Percentiles rank a stretch among this genome's conserved stretches.
phyloP scores from a whole-genome alignment of 2,113 vertebrate species.

The Oncorhynchus masou region DNA sequence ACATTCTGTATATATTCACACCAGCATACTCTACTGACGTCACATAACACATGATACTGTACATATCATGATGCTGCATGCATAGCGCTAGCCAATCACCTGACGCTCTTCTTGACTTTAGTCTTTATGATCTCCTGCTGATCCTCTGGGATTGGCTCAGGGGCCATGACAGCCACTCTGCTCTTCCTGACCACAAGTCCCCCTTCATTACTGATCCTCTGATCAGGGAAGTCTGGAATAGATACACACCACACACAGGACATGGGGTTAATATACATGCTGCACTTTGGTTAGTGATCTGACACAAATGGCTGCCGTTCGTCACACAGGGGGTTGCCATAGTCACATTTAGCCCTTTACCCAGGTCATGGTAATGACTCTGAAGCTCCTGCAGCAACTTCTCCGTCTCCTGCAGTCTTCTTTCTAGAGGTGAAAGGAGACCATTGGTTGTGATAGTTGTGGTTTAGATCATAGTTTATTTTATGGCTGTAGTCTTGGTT shows the following conservation, averaged over 20 bases:
- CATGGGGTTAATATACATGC: not conserved
- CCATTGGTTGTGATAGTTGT: too few species aligned
- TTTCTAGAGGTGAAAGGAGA: conserved; percentile 45
- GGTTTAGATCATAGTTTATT: too few species aligned
- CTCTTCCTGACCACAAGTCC: conserved; percentile 60
- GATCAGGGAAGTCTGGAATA: conserved; percentile 54
- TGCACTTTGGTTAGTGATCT: too few species aligned
- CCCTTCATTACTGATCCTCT: conserved; percentile 40
- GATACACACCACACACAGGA: not conserved
- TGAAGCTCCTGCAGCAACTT: conserved; percentile 65
- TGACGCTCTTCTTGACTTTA: conserved; percentile 62
- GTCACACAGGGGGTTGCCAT: too few species aligned
- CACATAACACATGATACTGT: not conserved
- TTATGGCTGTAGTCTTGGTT: too few species aligned
- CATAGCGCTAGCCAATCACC: conserved; percentile 51
- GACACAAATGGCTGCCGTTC: too few species aligned
- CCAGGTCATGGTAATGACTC: conserved; percentile 61
- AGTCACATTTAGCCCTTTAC: conserved; percentile 45
- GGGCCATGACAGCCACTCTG: conserved; percentile 68
- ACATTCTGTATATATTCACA: too few species aligned
- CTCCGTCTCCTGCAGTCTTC: conserved; percentile 71
- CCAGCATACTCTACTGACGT: too few species aligned
- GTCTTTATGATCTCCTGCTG: conserved; percentile 51
- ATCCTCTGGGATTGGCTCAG: conserved; percentile 66
- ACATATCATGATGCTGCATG: too few species aligned